Evolutionary conservation across 2,797 vertebrate species (phyloP).

Genomic region (Vireo griseus): DNA sequence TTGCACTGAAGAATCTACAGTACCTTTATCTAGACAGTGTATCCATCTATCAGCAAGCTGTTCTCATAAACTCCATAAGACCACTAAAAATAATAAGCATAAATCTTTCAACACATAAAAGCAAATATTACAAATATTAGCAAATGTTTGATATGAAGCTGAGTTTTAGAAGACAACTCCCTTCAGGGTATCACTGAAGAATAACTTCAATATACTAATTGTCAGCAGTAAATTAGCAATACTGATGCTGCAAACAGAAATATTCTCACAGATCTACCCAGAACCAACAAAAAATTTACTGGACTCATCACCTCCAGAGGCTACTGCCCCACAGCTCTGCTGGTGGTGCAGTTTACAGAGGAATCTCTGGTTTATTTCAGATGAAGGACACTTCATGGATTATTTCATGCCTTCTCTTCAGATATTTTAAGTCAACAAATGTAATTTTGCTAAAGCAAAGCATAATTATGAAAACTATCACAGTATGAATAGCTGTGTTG

Average conservation of each 20-base stretch:
- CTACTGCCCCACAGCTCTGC: background rate
- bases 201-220: background rate
- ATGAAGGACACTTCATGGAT: background rate
- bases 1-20: background rate
- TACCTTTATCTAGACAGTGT: background rate
- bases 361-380: background rate
- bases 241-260: background rate
- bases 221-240: background rate
- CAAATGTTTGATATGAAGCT: background rate
- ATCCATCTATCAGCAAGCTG: background rate
- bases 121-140: background rate
- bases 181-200: background rate
- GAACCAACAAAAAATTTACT: background rate
- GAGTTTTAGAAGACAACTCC: background rate
- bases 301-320: background rate
- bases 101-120: background rate
- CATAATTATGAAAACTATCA: background rate
- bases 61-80: background rate
- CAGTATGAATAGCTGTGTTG: background rate
- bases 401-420: background rate
- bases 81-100: background rate
- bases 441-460: background rate
- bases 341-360: background rate
- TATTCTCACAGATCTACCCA: background rate
- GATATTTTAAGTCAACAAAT: background rate